Evolutionary conservation across 2,797 vertebrate species (phyloP).

Genomic region (Gallinago nigripennis): DNA sequence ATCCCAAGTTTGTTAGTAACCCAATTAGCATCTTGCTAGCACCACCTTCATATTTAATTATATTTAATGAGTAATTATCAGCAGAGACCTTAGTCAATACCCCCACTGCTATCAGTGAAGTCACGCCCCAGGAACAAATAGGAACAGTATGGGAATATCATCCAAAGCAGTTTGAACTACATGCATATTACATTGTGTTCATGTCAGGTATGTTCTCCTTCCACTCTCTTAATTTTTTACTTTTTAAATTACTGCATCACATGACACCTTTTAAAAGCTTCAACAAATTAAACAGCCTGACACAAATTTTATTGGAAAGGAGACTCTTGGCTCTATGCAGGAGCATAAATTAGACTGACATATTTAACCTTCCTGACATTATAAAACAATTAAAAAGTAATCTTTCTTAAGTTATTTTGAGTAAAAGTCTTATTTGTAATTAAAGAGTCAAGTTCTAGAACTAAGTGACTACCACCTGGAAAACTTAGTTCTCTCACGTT

Average conservation of each 20-base stretch:
- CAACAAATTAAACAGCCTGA: slow-evolving; percentile 34
- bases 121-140: background rate
- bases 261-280: slow-evolving; percentile 1
- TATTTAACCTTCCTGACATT: slow-evolving; percentile 39
- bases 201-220: background rate
- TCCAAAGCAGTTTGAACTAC: background rate
- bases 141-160: background rate
- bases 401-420: background rate
- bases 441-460: background rate
- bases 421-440: background rate
- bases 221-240: background rate
- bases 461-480: background rate
- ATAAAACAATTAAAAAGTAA: slow-evolving; percentile 14
- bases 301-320: slow-evolving; percentile 1
- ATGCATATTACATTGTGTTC: background rate
- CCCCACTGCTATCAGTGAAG: background rate
- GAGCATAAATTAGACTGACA: background rate
- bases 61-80: background rate
- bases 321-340: background rate
- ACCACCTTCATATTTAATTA: background rate
- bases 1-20: background rate
- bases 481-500: background rate
- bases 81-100: background rate
- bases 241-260: slow-evolving; percentile 5
- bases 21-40: background rate